These are phyloP conservation scores for Zaprionus bogoriensis DNA, from an alignment of 2,888 invertebrate species.

Conservation along the genomic window DNA sequence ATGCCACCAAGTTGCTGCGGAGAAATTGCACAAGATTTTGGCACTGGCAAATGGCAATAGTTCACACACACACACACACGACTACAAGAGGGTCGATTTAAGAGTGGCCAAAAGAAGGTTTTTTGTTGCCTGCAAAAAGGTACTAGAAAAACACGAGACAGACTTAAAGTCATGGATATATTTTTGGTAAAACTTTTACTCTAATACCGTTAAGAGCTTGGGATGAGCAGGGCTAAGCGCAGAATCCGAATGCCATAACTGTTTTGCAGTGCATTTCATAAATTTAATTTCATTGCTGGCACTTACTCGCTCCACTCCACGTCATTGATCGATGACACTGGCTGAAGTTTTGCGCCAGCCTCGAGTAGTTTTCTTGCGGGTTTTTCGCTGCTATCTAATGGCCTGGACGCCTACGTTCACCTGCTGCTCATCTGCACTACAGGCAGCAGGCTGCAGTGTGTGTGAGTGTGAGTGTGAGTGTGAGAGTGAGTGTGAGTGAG, in stretches of 20 bases:
- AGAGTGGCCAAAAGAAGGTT: slow-evolving; percentile 28
- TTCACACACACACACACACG: slow-evolving; percentile 20
- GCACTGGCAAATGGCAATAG: slow-evolving; percentile 55
- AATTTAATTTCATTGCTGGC: slow-evolving; percentile 12
- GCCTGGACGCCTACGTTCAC: slow-evolving; percentile 36
- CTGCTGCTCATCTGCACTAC: slow-evolving; percentile 15
- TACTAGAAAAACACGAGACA: background rate
- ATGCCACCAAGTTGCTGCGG: slow-evolving; percentile 60
- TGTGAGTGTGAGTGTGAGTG: slow-evolving; percentile 17
- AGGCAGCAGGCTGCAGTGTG: background rate
- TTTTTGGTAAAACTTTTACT: too few species aligned
- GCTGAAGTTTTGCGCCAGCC: slow-evolving; percentile 5
- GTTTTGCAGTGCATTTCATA: background rate
- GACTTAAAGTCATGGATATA: too few species aligned
- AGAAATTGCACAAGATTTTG: slow-evolving; percentile 53
- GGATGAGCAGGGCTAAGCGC: background rate
- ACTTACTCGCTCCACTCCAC: slow-evolving; percentile 14
- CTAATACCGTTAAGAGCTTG: too few species aligned
- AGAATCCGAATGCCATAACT: background rate
- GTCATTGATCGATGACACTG: slow-evolving; percentile 19
- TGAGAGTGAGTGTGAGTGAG: slow-evolving; percentile 26
- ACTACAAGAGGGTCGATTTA: slow-evolving; percentile 12
- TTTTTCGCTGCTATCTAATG: slow-evolving; percentile 21
- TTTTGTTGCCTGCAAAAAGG: too few species aligned
- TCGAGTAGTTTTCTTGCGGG: slow-evolving; percentile 20